Evolutionary conservation across 2,888 invertebrate genomes (phyloP), one percentile per base, ranked within the genome.

Genomic region (Clostera curtula): DNA sequence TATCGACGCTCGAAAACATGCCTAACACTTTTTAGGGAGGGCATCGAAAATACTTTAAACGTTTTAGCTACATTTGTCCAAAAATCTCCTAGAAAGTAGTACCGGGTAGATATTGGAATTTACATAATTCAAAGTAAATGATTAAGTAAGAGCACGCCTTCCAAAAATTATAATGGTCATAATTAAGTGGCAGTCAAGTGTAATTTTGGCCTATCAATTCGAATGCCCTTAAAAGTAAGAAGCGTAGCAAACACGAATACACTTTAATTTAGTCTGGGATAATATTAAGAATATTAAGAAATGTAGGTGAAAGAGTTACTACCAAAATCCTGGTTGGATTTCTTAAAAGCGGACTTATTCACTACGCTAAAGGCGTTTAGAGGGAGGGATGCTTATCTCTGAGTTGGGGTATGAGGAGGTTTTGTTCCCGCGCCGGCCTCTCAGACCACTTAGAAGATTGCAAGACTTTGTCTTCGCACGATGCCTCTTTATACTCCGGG

Each of bases 361-460:
- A 56, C 51, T 50, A 53, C 47, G 61, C 57, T 63, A 62, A 70
- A 69, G 62, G 64, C 69, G 63, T 70, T 74, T 67, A 59, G 53
- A 68, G 59, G 53, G 51, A 53, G 66, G 66, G 53, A 61, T 55
- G 59, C 69, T 77, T 76, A 75, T 77, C 75, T 66, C 46, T 33
- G 30, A 46, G 49, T 55, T 48, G 47, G 39, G 44, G 47, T 40
- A 31, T 35, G 46, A 54, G 49, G 54, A 43, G 59, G 66, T 64
- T 71, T 75, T 72, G 66, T 71, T 65, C 67, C 47, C 63, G 51
- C 44, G 41, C 43, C 60, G 56, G 59, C 62, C 63, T 67, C 69
- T 63, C 64, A 64, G 52, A 70, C 73, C 80, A 79, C 79, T 79
- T 79, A 77, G 72, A 71, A 76, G 71, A 80, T 80, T 79, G 73